A percentile compares a stretch with the other conserved stretches of the same genome.
Evolutionary conservation across 2,113 vertebrate species (phyloP).

Genomic region (Notarius quadriscutis): DNA sequence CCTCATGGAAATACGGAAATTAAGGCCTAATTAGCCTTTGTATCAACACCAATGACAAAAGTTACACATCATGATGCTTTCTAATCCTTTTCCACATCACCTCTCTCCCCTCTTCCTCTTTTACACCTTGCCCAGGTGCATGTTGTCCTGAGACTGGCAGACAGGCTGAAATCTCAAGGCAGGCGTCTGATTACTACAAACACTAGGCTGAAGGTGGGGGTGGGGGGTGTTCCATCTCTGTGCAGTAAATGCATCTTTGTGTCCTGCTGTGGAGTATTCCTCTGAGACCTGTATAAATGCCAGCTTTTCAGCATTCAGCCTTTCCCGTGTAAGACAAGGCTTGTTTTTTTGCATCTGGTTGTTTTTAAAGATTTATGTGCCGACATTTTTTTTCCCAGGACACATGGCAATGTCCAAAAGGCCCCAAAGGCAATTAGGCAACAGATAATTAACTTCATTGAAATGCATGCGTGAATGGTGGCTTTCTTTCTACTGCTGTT

Average conservation of each 20-base stretch:
- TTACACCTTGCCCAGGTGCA: slow-evolving; percentile 25
- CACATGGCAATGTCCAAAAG: slow-evolving; percentile 49
- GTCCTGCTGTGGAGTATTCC: slow-evolving; percentile 30
- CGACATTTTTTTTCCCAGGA: slow-evolving; percentile 54
- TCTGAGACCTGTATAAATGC: slow-evolving; percentile 53
- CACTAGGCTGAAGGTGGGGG: slow-evolving; percentile 34
- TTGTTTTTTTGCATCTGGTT: slow-evolving; percentile 52
- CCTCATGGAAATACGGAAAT: not conserved
- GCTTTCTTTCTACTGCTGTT: slow-evolving; percentile 55
- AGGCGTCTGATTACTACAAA: slow-evolving; percentile 54
- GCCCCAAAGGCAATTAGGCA: slow-evolving; percentile 62
- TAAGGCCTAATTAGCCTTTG: not conserved
- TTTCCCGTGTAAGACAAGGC: slow-evolving; percentile 41
- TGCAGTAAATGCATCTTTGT: slow-evolving; percentile 57
- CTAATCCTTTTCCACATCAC: not conserved
- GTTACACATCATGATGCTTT: not conserved
- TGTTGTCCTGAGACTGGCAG: slow-evolving; percentile 14
- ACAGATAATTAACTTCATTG: slow-evolving; percentile 73
- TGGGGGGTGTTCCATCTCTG: slow-evolving; percentile 25
- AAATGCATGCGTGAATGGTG: slow-evolving; percentile 59
- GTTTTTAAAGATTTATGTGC: slow-evolving; percentile 63
- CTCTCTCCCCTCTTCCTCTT: not conserved
- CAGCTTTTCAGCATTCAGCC: slow-evolving; percentile 57
- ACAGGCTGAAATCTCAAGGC: slow-evolving; percentile 36
- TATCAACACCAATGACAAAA: not conserved